Evolutionary conservation across 2,888 invertebrate species (phyloP).

Genomic region (Hesperia comma): DNA sequence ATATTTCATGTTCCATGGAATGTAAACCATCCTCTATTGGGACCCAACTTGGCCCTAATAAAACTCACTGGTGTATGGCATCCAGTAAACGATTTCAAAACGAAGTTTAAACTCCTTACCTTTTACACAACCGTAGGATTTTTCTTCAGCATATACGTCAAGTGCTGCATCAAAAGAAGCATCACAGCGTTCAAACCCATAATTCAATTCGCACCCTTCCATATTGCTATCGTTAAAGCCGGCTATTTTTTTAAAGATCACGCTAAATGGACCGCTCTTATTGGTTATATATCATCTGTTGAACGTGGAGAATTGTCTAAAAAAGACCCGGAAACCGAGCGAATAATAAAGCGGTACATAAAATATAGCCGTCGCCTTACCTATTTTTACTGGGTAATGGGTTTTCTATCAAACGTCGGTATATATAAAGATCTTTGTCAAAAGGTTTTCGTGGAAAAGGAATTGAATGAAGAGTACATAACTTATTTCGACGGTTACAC

Average conservation of each 20-base stretch:
- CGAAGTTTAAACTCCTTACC: slow-evolving; percentile 52
- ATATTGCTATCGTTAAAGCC: slow-evolving; percentile 60
- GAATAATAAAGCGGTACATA: slow-evolving; percentile 55
- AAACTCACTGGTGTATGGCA: slow-evolving; percentile 59
- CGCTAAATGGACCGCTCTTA: slow-evolving; percentile 55
- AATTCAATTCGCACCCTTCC: slow-evolving; percentile 65
- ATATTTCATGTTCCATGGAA: slow-evolving; percentile 54
- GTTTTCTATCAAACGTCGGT: slow-evolving; percentile 56
- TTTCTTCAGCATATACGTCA: slow-evolving; percentile 63
- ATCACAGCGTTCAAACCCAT: slow-evolving; percentile 54
- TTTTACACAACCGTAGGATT: slow-evolving; percentile 55
- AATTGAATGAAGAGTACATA: slow-evolving; percentile 57
- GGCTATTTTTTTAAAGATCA: slow-evolving; percentile 59
- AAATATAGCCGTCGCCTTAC: slow-evolving; percentile 55
- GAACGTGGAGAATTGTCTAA: slow-evolving; percentile 53
- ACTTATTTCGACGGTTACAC: slow-evolving; percentile 62
- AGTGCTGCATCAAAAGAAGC: slow-evolving; percentile 53
- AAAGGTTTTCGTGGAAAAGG: slow-evolving; percentile 54
- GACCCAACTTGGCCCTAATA: slow-evolving; percentile 58
- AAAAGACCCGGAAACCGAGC: slow-evolving; percentile 43
- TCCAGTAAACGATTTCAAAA: slow-evolving; percentile 47
- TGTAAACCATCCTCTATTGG: slow-evolving; percentile 58
- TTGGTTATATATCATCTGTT: slow-evolving; percentile 56
- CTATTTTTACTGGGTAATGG: slow-evolving; percentile 60
- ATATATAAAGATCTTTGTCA: slow-evolving; percentile 64